Percentiles rank a stretch among this genome's conserved stretches.
Conservation (phyloP, 2,888 invertebrate genomes). For the Terebella lapidaria region DNA sequence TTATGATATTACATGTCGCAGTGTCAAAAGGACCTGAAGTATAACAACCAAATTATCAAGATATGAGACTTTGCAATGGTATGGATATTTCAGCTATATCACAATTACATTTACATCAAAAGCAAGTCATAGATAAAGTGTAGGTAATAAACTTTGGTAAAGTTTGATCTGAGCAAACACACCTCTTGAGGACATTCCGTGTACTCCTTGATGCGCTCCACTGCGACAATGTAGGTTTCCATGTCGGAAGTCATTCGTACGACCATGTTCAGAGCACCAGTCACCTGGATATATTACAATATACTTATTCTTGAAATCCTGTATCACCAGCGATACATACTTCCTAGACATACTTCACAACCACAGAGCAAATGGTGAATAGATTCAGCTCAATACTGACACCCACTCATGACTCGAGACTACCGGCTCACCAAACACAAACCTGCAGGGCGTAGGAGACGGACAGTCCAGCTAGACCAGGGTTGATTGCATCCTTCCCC, state of each 20-base stretch:
- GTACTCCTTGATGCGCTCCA: constrained; percentile 27
- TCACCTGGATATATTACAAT: too few relatives aligned
- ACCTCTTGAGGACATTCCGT: constrained; percentile 21
- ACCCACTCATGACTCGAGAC: too few relatives aligned
- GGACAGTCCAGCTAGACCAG: constrained; percentile 25
- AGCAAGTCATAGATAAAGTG: too few relatives aligned
- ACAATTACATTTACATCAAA: too few relatives aligned
- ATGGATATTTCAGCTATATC: background rate
- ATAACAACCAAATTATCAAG: background rate
- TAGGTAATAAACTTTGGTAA: too few relatives aligned
- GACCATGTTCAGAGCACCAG: constrained; percentile 22
- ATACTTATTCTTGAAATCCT: too few relatives aligned
- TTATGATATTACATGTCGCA: background rate
- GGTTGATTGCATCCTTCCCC: constrained; percentile 14
- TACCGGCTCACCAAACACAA: too few relatives aligned
- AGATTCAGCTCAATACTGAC: too few relatives aligned
- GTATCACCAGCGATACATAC: too few relatives aligned
- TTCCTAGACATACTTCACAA: too few relatives aligned
- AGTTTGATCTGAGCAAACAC: background rate
- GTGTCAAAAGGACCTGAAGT: background rate
- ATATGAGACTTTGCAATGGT: too few relatives aligned
- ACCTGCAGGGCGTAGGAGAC: constrained; percentile 28
- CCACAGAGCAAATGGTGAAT: too few relatives aligned
- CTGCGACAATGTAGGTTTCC: constrained; percentile 27
- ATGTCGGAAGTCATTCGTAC: constrained; percentile 25